Evolutionary conservation across 2,113 vertebrate species (phyloP).

Genomic region (Neofelis nebulosa): DNA sequence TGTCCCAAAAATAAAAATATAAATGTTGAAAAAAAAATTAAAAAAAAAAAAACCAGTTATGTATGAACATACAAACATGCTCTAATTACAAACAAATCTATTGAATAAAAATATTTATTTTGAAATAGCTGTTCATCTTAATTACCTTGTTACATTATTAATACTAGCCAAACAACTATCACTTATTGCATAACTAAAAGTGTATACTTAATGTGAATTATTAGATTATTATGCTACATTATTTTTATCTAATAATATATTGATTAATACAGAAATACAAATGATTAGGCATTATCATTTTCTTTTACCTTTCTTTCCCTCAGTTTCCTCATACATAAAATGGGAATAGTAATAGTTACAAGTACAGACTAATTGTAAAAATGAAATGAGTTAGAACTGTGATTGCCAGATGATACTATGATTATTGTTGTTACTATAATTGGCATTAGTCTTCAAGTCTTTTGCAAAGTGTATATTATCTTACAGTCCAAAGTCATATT

Average conservation of each 20-base stretch:
- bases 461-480: not conserved
- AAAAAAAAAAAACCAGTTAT: too few relatives aligned
- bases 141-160: not conserved
- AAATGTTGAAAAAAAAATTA: too few relatives aligned
- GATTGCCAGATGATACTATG: not conserved
- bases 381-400: not conserved
- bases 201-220: not conserved
- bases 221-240: not conserved
- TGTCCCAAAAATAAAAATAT: too few relatives aligned
- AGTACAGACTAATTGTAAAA: not conserved
- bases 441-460: not conserved
- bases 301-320: not conserved
- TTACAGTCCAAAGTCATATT: not conserved
- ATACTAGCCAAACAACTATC: not conserved
- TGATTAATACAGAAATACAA: not conserved
- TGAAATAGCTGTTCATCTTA: not conserved
- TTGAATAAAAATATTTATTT: constrained; percentile 8
- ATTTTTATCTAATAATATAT: not conserved
- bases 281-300: not conserved
- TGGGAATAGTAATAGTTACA: not conserved
- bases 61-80: not conserved
- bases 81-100: not conserved
- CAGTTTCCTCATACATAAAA: not conserved
- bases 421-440: not conserved
- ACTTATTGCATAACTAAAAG: not conserved